Evolutionary conservation across 1,140 invertebrate species (phyloP).

Genomic region (Chelonus insularis): DNA sequence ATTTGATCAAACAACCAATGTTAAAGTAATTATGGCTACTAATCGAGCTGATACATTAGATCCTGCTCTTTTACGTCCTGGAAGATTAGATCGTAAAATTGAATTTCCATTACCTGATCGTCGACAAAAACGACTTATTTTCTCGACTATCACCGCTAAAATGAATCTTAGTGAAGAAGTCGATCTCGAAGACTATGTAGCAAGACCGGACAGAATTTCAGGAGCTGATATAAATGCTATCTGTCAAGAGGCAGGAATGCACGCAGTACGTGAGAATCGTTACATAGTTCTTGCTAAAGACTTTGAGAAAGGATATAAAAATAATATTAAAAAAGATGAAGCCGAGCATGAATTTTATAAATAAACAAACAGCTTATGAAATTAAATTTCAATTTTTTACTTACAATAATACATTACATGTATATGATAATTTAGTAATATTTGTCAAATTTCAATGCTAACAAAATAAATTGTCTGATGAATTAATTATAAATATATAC

Average conservation of each 20-base stretch:
- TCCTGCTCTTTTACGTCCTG: slow-evolving; percentile 94
- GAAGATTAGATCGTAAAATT: slow-evolving; percentile 97
- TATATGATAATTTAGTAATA: too few species aligned
- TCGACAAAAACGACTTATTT: slow-evolving; percentile 96
- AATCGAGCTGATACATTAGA: slow-evolving; percentile 98
- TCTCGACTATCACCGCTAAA: slow-evolving; percentile 95
- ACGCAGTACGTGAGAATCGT: slow-evolving; percentile 97
- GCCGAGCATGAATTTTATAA: slow-evolving; percentile 99
- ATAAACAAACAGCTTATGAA: slow-evolving; percentile 66
- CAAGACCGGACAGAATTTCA: slow-evolving; percentile 96
- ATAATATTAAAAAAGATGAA: slow-evolving; percentile 99
- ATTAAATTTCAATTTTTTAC: too few species aligned
- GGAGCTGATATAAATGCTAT: slow-evolving; percentile 99
- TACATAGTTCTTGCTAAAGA: slow-evolving; percentile 98
- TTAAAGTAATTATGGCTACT: slow-evolving; percentile 99
- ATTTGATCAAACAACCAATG: slow-evolving; percentile 99
- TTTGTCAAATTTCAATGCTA: too few species aligned
- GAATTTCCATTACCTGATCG: slow-evolving; percentile 98
- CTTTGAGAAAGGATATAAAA: slow-evolving; percentile 99
- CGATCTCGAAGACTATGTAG: slow-evolving; percentile 98
- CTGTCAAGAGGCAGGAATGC: slow-evolving; percentile 95
- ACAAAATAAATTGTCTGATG: too few species aligned
- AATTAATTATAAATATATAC: too few species aligned
- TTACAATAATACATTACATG: too few species aligned
- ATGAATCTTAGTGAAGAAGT: slow-evolving; percentile 99